Percentiles rank a stretch among this genome's conserved stretches.
Evolutionary conservation across 2,888 invertebrate species (phyloP).

Genomic region (Zaprionus lineosus): DNA sequence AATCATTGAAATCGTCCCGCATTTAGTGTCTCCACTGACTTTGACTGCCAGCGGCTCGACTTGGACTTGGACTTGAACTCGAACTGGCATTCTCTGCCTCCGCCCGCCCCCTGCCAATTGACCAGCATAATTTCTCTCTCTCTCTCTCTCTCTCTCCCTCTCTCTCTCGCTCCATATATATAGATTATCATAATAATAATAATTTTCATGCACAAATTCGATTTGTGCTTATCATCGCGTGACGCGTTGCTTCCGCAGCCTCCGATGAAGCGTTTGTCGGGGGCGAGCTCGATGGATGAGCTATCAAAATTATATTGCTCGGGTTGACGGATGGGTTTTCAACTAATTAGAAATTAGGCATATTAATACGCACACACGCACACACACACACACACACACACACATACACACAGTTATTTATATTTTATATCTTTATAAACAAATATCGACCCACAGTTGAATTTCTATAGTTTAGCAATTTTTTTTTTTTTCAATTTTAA

Average conservation of each 20-base stretch:
- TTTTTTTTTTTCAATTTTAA: not conserved
- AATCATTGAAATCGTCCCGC: conserved; percentile 37
- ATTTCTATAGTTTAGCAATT: conserved; percentile 21
- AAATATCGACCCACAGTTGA: conserved; percentile 36
- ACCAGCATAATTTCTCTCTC: conserved; percentile 67
- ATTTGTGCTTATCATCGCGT: conserved; percentile 74
- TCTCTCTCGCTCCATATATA: too few relatives aligned
- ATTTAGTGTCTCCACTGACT: conserved; percentile 10
- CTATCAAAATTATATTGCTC: conserved; percentile 53
- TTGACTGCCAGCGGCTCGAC: not conserved
- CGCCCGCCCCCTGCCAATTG: conserved; percentile 26
- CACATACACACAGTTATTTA: not conserved
- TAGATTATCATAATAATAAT: conserved; percentile 46
- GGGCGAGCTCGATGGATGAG: conserved; percentile 42
- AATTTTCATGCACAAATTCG: conserved; percentile 68
- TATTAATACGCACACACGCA: not conserved
- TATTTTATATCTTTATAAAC: conserved; percentile 12
- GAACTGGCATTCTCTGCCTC: too few relatives aligned
- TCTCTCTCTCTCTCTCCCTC: too few relatives aligned
- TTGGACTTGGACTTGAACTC: conserved; percentile 14
- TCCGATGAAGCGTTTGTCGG: conserved; percentile 20
- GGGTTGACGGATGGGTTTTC: conserved; percentile 53
- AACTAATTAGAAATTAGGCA: conserved; percentile 53
- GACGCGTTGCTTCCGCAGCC: conserved; percentile 33
- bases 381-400: not conserved